Evolutionary conservation across 1,140 invertebrate genomes (phyloP), one percentile per base, ranked within the genome.

Genomic region (Drosophila kepulauana): DNA sequence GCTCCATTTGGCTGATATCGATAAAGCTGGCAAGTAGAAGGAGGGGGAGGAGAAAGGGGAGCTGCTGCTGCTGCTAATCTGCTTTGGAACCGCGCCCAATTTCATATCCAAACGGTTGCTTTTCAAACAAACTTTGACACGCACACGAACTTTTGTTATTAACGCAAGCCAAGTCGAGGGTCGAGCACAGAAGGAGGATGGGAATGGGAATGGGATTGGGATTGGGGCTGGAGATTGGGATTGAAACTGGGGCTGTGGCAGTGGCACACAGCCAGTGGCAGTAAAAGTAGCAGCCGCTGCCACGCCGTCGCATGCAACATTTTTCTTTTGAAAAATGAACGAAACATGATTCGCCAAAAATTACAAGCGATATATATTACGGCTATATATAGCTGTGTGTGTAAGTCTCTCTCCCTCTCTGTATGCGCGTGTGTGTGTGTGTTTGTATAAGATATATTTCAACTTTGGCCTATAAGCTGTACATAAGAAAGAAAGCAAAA

Each of bases 261-360:
- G 85, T 89, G 89, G 78, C 81, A 70, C 75, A 66, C 56, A 65
- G 77, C 57, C 80, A 73, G 52, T 79, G 79, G 69, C 82, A 76
- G 73, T 82, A 84, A 85, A 81, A 89, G 85, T 89, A 89, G 78
- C 81, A 73, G 84, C 74, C 81, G 79, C 81, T 38, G 35, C 35
- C 35, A 10, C 73, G 81, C 65, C 82, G 78, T 89, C 75, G 85
- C 85, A 85, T 88, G 85, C 85, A 89, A 89, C 85, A 85, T 88
- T 88, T 88, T 88, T 89, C 85, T 89, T 91, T 91, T 91, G 89
- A 91, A 89, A 91, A 91, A 91, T 91, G 89, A 91, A 85, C 79
- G 75, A 79, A 91, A 89, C 85, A 91, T 91, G 89, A 91, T 91
- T 91, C 82, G 89, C 89, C 82, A 82, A 82, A 91, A 82, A 78